Evolutionary conservation across 2,797 vertebrate genomes (phyloP).

Genomic region (Geotria australis): DNA sequence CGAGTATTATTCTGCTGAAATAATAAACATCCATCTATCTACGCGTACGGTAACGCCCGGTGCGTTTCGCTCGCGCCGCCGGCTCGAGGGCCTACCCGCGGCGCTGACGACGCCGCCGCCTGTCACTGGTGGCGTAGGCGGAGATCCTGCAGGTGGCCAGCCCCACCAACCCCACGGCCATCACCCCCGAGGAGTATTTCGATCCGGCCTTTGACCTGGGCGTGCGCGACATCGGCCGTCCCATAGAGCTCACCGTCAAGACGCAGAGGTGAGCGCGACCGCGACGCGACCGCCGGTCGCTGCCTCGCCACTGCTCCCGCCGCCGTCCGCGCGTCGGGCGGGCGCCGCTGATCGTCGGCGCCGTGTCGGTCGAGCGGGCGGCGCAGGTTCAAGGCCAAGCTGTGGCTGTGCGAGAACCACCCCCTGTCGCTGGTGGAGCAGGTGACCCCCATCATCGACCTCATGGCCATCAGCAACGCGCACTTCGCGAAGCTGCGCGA

Average conservation of each 20-base stretch:
- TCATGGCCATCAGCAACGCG: slow-evolving; percentile 86
- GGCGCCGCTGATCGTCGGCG: slow-evolving; percentile 2
- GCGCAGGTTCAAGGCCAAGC: slow-evolving; percentile 71
- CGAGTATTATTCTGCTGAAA: too few species aligned
- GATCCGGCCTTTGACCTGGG: slow-evolving; percentile 37
- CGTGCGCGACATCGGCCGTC: slow-evolving; percentile 56
- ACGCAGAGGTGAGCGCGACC: slow-evolving; percentile 49
- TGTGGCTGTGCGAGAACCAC: slow-evolving; percentile 86
- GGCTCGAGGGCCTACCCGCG: too few species aligned
- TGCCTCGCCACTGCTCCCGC: not conserved
- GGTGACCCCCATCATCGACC: slow-evolving; percentile 81
- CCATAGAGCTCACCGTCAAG: slow-evolving; percentile 86
- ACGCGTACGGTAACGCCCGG: too few species aligned
- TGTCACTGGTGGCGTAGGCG: slow-evolving; percentile 15
- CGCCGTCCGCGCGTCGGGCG: not conserved
- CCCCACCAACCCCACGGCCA: slow-evolving; percentile 43
- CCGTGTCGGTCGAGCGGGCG: slow-evolving; percentile 3
- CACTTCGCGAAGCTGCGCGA: slow-evolving; percentile 79
- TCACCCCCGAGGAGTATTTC: slow-evolving; percentile 87
- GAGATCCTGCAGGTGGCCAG: slow-evolving; percentile 71
- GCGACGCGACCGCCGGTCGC: not conserved
- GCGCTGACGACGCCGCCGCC: too few species aligned
- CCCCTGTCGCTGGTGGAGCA: slow-evolving; percentile 70
- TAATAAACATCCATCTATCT: too few species aligned
- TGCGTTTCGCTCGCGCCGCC: too few species aligned